phyloP scores from a whole-genome alignment of 1,140 invertebrate species.

The Nasonia vitripennis region DNA sequence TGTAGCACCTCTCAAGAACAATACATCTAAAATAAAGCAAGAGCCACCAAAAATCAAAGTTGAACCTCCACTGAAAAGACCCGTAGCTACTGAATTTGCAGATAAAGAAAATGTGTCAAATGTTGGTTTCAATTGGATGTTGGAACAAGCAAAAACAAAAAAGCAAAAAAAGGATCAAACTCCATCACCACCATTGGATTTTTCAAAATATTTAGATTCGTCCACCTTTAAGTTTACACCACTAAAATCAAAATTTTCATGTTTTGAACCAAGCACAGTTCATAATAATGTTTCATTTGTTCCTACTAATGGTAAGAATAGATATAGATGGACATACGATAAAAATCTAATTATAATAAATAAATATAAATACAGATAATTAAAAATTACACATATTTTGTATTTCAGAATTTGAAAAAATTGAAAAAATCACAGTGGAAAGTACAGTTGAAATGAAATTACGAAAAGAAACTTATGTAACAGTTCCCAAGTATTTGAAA shows the following conservation, averaged over 20 bases:
- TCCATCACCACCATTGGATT: slow-evolving; percentile 16
- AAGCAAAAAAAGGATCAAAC: slow-evolving; percentile 44
- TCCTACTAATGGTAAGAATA: slow-evolving; percentile 27
- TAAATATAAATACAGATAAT: too few relatives aligned
- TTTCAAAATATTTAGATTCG: slow-evolving; percentile 53
- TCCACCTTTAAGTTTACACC: slow-evolving; percentile 56
- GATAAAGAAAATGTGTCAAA: slow-evolving; percentile 60
- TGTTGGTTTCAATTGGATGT: slow-evolving; percentile 41
- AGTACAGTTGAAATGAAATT: slow-evolving; percentile 46
- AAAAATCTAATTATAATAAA: not conserved
- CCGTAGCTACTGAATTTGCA: slow-evolving; percentile 1
- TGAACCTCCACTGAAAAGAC: slow-evolving; percentile 42
- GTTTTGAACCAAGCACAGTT: slow-evolving; percentile 6
- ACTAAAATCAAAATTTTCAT: slow-evolving; percentile 40
- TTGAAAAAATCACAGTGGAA: slow-evolving; percentile 14
- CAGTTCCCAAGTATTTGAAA: slow-evolving; percentile 53
- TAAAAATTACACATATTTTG: not conserved
- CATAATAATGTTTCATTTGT: not conserved
- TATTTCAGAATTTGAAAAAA: slow-evolving; percentile 16
- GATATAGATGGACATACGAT: too few relatives aligned
- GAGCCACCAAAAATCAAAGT: slow-evolving; percentile 18
- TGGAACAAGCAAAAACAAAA: slow-evolving; percentile 53
- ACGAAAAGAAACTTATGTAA: slow-evolving; percentile 63
- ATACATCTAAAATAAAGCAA: slow-evolving; percentile 31
- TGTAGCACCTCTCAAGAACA: not conserved